These are phyloP conservation scores for Lepilemur ruficaudatus DNA, from an alignment of 2,797 vertebrate species.

Conservation along the genomic window DNA sequence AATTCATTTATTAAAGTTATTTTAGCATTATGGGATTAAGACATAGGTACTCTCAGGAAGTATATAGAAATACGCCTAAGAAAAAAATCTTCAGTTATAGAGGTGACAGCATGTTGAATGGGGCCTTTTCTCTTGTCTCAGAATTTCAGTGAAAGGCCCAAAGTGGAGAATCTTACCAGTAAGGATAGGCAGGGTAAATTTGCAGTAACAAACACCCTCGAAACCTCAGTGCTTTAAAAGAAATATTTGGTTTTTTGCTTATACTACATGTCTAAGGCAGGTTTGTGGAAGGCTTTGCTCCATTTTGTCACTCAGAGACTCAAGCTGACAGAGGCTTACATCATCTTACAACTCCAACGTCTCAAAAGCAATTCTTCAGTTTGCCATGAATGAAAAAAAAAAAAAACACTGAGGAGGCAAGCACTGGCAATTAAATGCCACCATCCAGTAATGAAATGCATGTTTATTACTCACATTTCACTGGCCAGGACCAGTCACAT, in stretches of 20 bases:
- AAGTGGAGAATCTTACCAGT: neutral
- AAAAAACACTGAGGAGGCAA: neutral
- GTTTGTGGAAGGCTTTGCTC: neutral
- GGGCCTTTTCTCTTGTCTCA: neutral
- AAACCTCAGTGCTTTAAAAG: neutral
- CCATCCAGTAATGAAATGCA: neutral
- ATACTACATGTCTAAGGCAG: neutral
- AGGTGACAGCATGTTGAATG: neutral
- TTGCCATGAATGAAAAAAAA: neutral
- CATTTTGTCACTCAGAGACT: neutral
- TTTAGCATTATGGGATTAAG: neutral
- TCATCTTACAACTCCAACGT: neutral
- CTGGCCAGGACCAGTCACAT: neutral
- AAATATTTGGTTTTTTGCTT: neutral
- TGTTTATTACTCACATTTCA: neutral
- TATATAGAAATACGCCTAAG: neutral
- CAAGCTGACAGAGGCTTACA: neutral
- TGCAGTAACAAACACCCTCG: neutral
- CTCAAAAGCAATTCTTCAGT: neutral
- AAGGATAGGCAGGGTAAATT: neutral
- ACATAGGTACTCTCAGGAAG: neutral
- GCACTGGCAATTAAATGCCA: neutral
- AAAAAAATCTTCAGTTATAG: neutral
- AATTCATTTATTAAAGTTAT: neutral
- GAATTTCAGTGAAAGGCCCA: neutral